Evolutionary conservation across 1,140 invertebrate genomes (phyloP).

Genomic region (Euborellia annulipes): DNA sequence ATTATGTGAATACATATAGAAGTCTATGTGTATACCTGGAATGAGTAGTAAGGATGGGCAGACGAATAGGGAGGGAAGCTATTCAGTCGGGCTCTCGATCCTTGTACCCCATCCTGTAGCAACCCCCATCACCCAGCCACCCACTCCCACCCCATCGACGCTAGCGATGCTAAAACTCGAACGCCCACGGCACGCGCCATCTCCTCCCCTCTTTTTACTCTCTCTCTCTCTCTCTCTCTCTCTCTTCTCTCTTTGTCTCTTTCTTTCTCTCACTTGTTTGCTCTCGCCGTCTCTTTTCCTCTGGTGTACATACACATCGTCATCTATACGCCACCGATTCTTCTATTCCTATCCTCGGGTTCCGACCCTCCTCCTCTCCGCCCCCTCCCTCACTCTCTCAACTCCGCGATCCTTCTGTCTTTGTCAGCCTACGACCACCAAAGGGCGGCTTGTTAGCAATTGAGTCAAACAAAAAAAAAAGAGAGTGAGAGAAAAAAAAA

Average conservation of each 20-base stretch:
- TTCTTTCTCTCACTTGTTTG: constrained; percentile 7
- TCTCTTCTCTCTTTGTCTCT: constrained; percentile 9
- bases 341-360: neutral
- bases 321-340: constrained; percentile 1
- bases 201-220: constrained; percentile 3
- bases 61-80: constrained; percentile 4
- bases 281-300: constrained; percentile 2
- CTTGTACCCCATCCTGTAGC: constrained; percentile 11
- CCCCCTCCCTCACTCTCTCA: neutral
- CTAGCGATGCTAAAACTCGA: constrained; percentile 15
- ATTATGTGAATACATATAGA: no score
- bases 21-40: constrained; percentile 10
- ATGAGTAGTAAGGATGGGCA: constrained; percentile 2
- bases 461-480: neutral
- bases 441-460: neutral
- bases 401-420: constrained; percentile 10
- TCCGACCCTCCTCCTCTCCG: neutral
- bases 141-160: no score
- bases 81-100: neutral
- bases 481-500: neutral
- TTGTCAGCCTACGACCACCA: constrained; percentile 1
- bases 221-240: constrained; percentile 5
- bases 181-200: constrained; percentile 22
- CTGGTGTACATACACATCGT: constrained; percentile 3
- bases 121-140: constrained; percentile 17